A percentile compares a stretch with the other conserved stretches of the same genome.
Conservation (phyloP, 2,888 invertebrate species). For the Tortrix viridana region DNA sequence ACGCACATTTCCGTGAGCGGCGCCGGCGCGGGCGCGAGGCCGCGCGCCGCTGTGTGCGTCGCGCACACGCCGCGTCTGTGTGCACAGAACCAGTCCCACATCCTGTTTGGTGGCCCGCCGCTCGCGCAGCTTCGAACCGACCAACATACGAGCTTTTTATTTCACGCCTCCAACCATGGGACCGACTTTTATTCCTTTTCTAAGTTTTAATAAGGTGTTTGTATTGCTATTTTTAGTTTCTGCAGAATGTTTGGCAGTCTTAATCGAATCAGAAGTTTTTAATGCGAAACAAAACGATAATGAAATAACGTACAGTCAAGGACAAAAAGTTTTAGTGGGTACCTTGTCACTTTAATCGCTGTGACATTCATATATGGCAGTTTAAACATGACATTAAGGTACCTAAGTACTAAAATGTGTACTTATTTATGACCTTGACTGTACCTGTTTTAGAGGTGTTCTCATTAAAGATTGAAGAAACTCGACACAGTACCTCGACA, state of each 20-base stretch:
- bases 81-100: slow-evolving; percentile 82
- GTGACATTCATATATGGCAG: no score
- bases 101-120: slow-evolving; percentile 81
- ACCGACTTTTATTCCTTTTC: slow-evolving; percentile 33
- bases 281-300: no score
- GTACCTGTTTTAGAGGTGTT: no score
- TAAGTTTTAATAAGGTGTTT: slow-evolving; percentile 22
- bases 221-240: slow-evolving; percentile 2
- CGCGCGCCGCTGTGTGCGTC: slow-evolving; percentile 64
- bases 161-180: slow-evolving; percentile 59
- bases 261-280: neutral
- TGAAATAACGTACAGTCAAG: no score
- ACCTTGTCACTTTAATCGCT: no score
- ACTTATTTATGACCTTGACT: no score
- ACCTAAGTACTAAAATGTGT: no score
- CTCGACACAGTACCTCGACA: no score
- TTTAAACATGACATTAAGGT: no score
- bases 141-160: slow-evolving; percentile 80
- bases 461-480: no score
- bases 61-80: slow-evolving; percentile 48
- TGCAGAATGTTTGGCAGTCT: neutral
- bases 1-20: slow-evolving; percentile 82
- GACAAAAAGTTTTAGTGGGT: no score
- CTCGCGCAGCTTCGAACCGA: slow-evolving; percentile 68
- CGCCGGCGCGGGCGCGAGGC: slow-evolving; percentile 74